These are phyloP conservation scores for Muschampia plurimacula DNA, from an alignment of 2,888 invertebrate genomes.

Conservation along the genomic window DNA sequence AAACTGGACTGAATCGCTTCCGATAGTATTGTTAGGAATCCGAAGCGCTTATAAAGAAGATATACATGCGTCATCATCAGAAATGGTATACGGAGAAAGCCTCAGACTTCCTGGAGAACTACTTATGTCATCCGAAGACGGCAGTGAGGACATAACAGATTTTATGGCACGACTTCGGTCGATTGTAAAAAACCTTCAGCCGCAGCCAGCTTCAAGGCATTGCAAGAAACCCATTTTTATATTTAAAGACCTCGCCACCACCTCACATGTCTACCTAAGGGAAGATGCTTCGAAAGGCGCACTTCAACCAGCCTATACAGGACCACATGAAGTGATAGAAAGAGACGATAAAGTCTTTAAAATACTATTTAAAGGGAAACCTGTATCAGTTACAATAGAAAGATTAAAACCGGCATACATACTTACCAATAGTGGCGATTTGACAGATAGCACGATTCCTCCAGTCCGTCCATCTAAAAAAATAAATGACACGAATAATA, in stretches of 20 bases:
- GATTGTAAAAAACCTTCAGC: background rate
- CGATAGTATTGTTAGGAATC: background rate
- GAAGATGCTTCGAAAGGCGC: background rate
- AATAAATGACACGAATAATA: background rate
- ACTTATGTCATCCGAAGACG: background rate
- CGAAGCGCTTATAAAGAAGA: background rate
- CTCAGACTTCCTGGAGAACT: background rate
- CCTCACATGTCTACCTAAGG: background rate
- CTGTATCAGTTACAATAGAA: background rate
- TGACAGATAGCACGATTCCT: background rate
- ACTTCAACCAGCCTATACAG: background rate
- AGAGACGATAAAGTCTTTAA: background rate
- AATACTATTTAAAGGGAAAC: background rate
- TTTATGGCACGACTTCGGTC: background rate
- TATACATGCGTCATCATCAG: background rate
- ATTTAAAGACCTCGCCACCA: background rate
- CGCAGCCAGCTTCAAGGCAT: background rate
- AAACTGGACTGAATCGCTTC: background rate
- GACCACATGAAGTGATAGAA: background rate
- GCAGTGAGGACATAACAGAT: background rate
- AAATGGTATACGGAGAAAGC: background rate
- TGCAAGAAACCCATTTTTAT: background rate
- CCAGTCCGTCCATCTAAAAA: background rate
- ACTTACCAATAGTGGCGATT: background rate
- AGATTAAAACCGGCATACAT: background rate